phyloP scores from a whole-genome alignment of 1,140 invertebrate species.

The Phortica variegata region DNA sequence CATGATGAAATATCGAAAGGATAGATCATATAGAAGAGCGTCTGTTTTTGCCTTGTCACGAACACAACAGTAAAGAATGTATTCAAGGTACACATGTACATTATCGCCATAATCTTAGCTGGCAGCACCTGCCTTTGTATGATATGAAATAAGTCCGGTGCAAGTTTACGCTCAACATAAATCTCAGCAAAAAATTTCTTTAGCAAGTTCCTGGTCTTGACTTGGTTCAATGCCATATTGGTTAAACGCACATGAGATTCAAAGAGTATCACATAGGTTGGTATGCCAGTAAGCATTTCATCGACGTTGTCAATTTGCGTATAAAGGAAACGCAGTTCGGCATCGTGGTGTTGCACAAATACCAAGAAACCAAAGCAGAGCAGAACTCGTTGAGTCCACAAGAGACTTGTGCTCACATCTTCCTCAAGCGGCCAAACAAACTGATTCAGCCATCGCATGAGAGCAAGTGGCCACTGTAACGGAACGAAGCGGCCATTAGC shows the following conservation, averaged over 20 bases:
- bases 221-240: constrained; percentile 31
- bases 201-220: constrained; percentile 25
- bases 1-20: constrained; percentile 31
- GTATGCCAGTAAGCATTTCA: constrained; percentile 35
- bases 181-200: constrained; percentile 38
- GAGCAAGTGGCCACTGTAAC: constrained; percentile 4
- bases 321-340: constrained; percentile 33
- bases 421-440: constrained; percentile 2
- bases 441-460: not conserved
- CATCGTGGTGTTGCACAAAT: constrained; percentile 29
- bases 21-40: constrained; percentile 31
- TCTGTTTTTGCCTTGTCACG: too few species aligned
- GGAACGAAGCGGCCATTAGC: constrained; percentile 3
- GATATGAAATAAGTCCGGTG: constrained; percentile 15
- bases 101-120: constrained; percentile 28
- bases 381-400: not conserved
- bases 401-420: not conserved
- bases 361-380: constrained; percentile 33
- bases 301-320: constrained; percentile 29
- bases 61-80: constrained; percentile 33
- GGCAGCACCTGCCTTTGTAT: constrained; percentile 31
- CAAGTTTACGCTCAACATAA: constrained; percentile 20
- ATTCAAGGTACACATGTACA: constrained; percentile 29
- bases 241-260: constrained; percentile 39
- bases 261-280: constrained; percentile 34